Percentiles rank a stretch among this genome's conserved stretches.
Evolutionary conservation across 2,888 invertebrate species (phyloP).

Genomic region (Cecidostiba fungosa): DNA sequence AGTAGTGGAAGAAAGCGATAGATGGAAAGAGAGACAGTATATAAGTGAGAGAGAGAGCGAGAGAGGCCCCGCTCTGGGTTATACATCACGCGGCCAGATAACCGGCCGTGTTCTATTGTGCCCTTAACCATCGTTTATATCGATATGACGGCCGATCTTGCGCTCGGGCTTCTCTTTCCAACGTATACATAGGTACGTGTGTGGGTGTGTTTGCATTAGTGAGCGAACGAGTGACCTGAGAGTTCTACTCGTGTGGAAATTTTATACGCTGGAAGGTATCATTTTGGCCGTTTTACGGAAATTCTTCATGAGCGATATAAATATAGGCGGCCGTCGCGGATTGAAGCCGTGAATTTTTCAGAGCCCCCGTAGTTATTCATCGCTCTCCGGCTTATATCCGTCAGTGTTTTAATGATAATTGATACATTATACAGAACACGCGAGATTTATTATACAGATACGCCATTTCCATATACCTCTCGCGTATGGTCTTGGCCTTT

Average conservation of each 20-base stretch:
- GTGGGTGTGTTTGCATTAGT: not conserved
- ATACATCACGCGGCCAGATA: slow-evolving; percentile 70
- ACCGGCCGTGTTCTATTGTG: slow-evolving; percentile 70
- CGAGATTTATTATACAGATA: no score
- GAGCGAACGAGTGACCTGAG: not conserved
- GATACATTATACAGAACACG: not conserved
- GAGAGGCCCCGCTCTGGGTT: slow-evolving; percentile 62
- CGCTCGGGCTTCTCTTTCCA: not conserved
- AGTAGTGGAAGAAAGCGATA: not conserved
- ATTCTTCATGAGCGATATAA: slow-evolving; percentile 13
- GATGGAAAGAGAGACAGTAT: not conserved
- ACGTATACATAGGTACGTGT: not conserved
- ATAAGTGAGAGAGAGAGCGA: slow-evolving; percentile 2
- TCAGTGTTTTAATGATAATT: not conserved
- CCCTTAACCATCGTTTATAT: slow-evolving; percentile 70
- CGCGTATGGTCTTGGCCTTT: not conserved
- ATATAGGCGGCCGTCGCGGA: not conserved
- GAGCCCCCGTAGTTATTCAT: not conserved
- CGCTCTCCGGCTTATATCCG: not conserved
- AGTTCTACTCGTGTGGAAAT: not conserved
- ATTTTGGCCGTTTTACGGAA: not conserved
- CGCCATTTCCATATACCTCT: no score
- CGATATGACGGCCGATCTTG: slow-evolving; percentile 69
- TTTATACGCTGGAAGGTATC: not conserved
- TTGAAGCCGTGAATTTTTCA: not conserved